Conservation (phyloP, 2,888 invertebrate genomes). For the Ophion obscuratus region DNA sequence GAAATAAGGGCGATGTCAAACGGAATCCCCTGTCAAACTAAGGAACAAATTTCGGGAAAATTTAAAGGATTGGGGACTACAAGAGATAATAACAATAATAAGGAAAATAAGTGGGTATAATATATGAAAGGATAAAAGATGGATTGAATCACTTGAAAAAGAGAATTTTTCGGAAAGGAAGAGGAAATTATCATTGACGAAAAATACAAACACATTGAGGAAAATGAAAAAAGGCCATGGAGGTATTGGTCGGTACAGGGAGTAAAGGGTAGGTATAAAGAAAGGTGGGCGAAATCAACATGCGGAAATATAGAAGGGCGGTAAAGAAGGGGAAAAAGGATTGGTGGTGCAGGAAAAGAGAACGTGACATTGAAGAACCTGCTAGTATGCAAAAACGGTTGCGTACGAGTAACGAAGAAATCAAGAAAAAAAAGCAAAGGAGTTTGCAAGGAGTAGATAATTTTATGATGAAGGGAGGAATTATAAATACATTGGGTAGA, state of each 20-base stretch:
- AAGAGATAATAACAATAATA: no score
- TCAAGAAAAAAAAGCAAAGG: neutral
- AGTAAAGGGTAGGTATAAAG: neutral
- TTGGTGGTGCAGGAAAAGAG: no score
- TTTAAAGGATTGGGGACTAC: no score
- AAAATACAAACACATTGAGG: neutral
- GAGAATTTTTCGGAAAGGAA: neutral
- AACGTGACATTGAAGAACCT: neutral
- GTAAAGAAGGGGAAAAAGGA: neutral
- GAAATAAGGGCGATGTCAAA: constrained; percentile 1
- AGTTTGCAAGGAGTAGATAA: no score
- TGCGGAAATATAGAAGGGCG: neutral
- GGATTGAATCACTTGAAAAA: neutral
- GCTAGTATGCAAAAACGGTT: neutral
- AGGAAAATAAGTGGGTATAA: no score
- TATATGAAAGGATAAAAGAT: neutral
- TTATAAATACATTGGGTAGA: neutral
- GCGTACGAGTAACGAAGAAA: neutral
- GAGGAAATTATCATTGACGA: neutral
- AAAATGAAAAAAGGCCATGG: neutral
- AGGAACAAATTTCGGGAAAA: neutral
- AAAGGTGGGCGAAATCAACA: neutral
- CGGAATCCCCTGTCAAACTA: neutral
- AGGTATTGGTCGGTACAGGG: neutral
- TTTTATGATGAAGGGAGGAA: neutral